These are phyloP conservation scores for Drosophila sechellia DNA, from an alignment of 1,140 invertebrate species.

Conservation along the genomic window DNA sequence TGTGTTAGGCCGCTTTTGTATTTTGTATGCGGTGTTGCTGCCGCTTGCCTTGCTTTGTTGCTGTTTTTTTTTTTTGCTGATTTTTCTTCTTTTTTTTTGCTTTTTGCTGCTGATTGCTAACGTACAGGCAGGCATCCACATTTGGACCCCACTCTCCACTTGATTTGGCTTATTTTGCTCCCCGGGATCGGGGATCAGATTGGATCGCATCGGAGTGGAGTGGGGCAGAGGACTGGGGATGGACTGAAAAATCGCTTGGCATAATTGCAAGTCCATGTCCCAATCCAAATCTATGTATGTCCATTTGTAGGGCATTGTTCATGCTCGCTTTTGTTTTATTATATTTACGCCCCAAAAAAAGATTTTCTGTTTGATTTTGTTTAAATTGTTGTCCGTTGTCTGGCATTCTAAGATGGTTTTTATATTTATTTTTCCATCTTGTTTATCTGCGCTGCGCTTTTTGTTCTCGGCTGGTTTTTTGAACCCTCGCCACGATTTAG, in stretches of 20 bases:
- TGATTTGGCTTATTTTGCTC: constrained; percentile 34
- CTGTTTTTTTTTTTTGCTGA: constrained; percentile 9
- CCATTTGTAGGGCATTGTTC: constrained; percentile 44
- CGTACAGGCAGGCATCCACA: constrained; percentile 74
- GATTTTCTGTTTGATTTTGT: constrained; percentile 67
- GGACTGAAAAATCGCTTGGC: constrained; percentile 32
- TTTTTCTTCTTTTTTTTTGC: not conserved
- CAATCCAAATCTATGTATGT: constrained; percentile 26
- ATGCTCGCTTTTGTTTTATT: constrained; percentile 46
- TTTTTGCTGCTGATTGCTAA: constrained; percentile 48
- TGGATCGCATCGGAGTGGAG: constrained; percentile 13
- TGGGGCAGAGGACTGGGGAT: constrained; percentile 1
- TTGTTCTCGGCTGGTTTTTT: constrained; percentile 60
- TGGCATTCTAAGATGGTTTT: constrained; percentile 39
- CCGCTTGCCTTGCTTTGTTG: constrained; percentile 35
- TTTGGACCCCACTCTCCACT: constrained; percentile 54
- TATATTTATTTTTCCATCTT: constrained; percentile 6
- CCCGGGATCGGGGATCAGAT: constrained; percentile 20
- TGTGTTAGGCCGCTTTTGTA: constrained; percentile 79
- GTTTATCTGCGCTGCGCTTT: constrained; percentile 34
- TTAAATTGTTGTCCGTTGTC: constrained; percentile 62
- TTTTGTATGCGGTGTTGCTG: constrained; percentile 64
- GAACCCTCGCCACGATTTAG: constrained; percentile 59
- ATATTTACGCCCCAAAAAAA: constrained; percentile 36
- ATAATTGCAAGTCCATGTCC: constrained; percentile 43